Evolutionary conservation across 92 coral and sea anemone genomes (phyloP).

Genomic region (Montipora capitata): DNA sequence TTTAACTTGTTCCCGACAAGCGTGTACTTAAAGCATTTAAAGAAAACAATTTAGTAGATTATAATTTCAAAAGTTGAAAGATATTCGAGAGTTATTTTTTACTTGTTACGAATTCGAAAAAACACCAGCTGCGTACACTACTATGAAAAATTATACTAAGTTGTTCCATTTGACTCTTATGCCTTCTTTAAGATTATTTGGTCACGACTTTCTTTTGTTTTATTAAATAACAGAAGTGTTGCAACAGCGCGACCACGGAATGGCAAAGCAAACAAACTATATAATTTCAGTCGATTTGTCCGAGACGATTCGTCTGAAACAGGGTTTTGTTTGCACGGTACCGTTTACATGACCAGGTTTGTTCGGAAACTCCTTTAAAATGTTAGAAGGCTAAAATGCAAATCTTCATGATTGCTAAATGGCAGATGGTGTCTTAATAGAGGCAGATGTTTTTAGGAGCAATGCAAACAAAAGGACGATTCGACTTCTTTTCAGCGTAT

Average conservation of each 20-base stretch:
- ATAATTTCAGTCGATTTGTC: background rate
- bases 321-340: background rate
- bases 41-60: too few relatives aligned
- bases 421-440: slow-evolving; percentile 2
- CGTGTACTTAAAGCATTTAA: too few relatives aligned
- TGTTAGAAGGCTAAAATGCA: background rate
- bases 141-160: too few relatives aligned
- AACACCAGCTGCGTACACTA: too few relatives aligned
- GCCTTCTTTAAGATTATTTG: background rate
- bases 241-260: background rate
- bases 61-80: too few relatives aligned
- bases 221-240: background rate
- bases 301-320: background rate
- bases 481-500: background rate
- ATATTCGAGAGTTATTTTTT: too few relatives aligned
- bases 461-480: background rate
- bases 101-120: too few relatives aligned
- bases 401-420: background rate
- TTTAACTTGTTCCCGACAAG: too few relatives aligned
- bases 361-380: too few relatives aligned
- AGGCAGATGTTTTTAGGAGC: background rate
- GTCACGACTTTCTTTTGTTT: background rate
- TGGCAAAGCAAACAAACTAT: background rate
- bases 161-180: too few relatives aligned
- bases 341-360: background rate